Percentiles rank a stretch among this genome's conserved stretches.
These are phyloP conservation scores for Odontocerum albicorne DNA, from an alignment of 2,888 invertebrate species.

Conservation along the genomic window DNA sequence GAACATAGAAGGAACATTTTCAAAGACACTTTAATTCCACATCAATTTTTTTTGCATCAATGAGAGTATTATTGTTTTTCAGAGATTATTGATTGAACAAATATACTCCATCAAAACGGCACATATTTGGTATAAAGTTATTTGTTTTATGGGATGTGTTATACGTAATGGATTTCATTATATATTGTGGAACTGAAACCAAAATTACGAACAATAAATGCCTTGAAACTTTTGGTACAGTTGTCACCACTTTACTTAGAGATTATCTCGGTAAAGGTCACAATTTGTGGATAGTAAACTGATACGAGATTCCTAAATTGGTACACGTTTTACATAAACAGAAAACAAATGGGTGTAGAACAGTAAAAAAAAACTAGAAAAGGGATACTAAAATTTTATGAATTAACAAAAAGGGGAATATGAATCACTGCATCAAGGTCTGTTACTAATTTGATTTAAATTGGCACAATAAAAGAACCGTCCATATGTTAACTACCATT, in stretches of 20 bases:
- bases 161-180: conserved; percentile 8
- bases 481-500: conserved; percentile 6
- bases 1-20: too few species aligned
- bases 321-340: conserved; percentile 3
- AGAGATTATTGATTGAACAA: too few species aligned
- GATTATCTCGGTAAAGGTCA: conserved; percentile 15
- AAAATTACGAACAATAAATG: neutral
- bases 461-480: neutral
- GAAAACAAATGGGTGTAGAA: conserved; percentile 5
- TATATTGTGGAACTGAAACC: conserved; percentile 7
- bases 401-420: conserved; percentile 2
- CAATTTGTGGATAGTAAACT: conserved; percentile 2
- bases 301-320: conserved; percentile 11
- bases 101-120: too few species aligned
- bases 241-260: conserved; percentile 15
- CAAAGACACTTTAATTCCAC: too few species aligned
- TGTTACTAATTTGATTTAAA: neutral
- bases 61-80: too few species aligned
- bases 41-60: too few species aligned
- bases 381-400: conserved; percentile 4
- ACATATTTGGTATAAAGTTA: conserved; percentile 15
- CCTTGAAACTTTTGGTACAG: conserved; percentile 11
- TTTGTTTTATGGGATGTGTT: conserved; percentile 12
- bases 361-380: neutral
- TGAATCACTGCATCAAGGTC: neutral